Evolutionary conservation across 92 coral and sea anemone species (phyloP), one percentile per base, ranked within the genome.

Genomic region (Palythoa caribaeorum): DNA sequence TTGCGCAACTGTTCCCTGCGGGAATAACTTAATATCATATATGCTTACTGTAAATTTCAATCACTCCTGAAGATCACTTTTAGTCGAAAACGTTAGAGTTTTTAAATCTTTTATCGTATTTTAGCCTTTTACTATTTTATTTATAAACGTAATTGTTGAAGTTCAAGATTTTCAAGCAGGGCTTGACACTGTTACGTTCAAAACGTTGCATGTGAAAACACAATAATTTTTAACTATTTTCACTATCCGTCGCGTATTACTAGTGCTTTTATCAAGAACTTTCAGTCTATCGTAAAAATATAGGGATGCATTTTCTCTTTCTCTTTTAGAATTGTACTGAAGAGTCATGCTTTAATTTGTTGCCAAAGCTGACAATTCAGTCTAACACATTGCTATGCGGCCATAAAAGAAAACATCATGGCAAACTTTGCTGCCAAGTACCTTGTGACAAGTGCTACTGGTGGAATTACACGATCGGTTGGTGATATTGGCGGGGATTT

Each of bases 371-470:
- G 68, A 37, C 13, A 2, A 16, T n/a, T 47, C 80, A 76, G 37
- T 28, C 44, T 35, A 10, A 36, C 16, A 70, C 6, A 35, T 38
- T 36, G 44, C 15, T 21, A 76, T 77, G 80, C 80, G 15, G 17
- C n/a, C 5, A 51, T 51, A 35, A 40, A 10, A 14, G 36, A 38
- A 3, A 13, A 20, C 57, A 38, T 21, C 5, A 95, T 95, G 98
- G 98, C 98, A 20, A 66, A 84, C 15, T 95, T 95, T 76, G 98
- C 96, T 36, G 98, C 98, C 60, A 95, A 95, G 73, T 91, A 95
- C 66, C 96, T 95, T 14, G 93, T 93, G 8, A 83, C 92, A 14
- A 85, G 87, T 40, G 98, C 94, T 0, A 77, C 96, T 50, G 83
- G 94, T 9, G 93, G 93, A 20, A 89, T 91, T 0, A 77, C 89